These are phyloP conservation scores for Pinctada fucata DNA, from an alignment of 2,888 invertebrate genomes.

Conservation along the genomic window DNA sequence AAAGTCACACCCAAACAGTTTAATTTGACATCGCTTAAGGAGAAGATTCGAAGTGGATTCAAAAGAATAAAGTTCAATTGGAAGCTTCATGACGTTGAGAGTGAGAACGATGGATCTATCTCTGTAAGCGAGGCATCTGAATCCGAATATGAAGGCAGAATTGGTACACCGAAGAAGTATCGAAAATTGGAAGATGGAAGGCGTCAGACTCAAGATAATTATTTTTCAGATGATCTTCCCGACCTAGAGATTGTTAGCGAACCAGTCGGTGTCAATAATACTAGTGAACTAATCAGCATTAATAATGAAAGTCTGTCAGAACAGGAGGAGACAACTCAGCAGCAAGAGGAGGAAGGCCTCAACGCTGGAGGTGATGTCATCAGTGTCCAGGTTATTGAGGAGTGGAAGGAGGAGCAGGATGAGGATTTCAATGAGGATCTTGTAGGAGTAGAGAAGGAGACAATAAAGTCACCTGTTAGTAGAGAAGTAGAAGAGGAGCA, in stretches of 20 bases:
- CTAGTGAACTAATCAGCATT: not conserved
- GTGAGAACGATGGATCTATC: not conserved
- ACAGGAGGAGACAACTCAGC: no score
- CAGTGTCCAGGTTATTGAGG: not conserved
- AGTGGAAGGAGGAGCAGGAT: not conserved
- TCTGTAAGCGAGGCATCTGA: not conserved
- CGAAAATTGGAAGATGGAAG: not conserved
- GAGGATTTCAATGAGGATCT: no score
- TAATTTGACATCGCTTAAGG: not conserved
- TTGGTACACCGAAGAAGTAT: not conserved
- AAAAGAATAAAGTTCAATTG: not conserved
- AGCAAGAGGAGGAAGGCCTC: not conserved
- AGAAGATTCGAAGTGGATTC: not conserved
- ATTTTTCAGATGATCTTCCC: not conserved
- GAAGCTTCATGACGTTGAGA: not conserved
- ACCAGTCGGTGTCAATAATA: not conserved
- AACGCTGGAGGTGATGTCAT: not conserved
- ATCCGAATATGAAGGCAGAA: not conserved
- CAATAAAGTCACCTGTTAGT: no score
- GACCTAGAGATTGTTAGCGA: not conserved
- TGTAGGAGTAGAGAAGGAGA: no score
- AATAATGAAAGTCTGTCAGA: not conserved
- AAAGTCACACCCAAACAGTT: not conserved
- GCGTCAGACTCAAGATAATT: not conserved
- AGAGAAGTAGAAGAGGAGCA: no score